Base-by-base conservation (phyloP, 2,113 vertebrate genomes). In the Oncorhynchus nerka region DNA sequence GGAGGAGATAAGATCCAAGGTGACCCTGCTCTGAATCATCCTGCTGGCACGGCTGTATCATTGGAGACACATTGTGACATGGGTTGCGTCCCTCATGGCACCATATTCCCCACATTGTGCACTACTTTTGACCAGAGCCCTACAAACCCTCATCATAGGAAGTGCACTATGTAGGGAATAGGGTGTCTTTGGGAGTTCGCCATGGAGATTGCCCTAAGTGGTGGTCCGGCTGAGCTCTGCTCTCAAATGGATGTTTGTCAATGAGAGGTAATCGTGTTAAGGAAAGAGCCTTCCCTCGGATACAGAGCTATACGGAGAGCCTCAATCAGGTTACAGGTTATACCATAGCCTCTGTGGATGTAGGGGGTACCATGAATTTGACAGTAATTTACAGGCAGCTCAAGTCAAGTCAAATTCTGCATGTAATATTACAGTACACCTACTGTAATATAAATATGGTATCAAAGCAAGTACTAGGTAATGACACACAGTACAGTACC, bases 21-120 rank as follows among this genome's bases (percentile, higher is more conserved):
- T 90, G 89, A 90, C 87, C 89, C 79, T 67, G 9, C 12, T 70
- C 75, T 83, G 79, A 87, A 81, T 76, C 77, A 79, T 62, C 61
- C 24, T 64, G 78, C 71, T 13, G 77, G 34, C 66, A 8, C 67
- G 67, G 65, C 62, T 30, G 77, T 75, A 85, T 88, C 84, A 89
- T 85, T 86, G 82, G 81, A 86, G 84, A 86, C 78, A 76, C 77
- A 80, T 68, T 83, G 84, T 55, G 13, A 55, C 16, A 19, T 55
- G 12, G 16, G 51, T 1, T 55, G 51, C 4, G 13, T 19, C 51
- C 51, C 12, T 19, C 3, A 55, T 55, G 51, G 15, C 51, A 4
- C 51, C 3, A 16, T 5, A 19, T 19, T 55, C 51, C 51, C 3
- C 51, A 55, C 49, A 55, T 1, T 16, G 4, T 13, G 15, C 51